Evolutionary conservation across 2,888 invertebrate species (phyloP).

Genomic region (Sclerodermus sp.): DNA sequence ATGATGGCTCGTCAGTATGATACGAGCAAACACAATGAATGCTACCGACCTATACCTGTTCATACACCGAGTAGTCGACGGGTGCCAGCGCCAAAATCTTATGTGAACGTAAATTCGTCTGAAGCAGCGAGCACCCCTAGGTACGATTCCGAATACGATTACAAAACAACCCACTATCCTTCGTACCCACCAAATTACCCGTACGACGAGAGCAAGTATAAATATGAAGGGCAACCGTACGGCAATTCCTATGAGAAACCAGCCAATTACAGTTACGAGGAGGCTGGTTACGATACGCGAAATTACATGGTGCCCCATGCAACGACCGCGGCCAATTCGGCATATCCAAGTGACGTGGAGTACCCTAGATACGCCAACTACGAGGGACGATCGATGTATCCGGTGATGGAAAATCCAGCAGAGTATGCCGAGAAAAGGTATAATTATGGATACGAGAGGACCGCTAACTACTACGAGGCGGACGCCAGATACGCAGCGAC

Average conservation of each 20-base stretch:
- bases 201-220: constrained; percentile 51
- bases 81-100: constrained; percentile 46
- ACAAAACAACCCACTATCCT: constrained; percentile 55
- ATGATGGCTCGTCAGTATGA: constrained; percentile 58
- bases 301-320: constrained; percentile 30
- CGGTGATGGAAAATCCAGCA: constrained; percentile 22
- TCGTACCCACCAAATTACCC: constrained; percentile 56
- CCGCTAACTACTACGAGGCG: constrained; percentile 32
- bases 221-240: constrained; percentile 36
- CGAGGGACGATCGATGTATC: constrained; percentile 29
- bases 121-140: constrained; percentile 36
- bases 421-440: constrained; percentile 47
- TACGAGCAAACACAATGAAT: constrained; percentile 53
- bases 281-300: constrained; percentile 36
- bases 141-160: constrained; percentile 52
- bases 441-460: constrained; percentile 38
- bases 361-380: constrained; percentile 41
- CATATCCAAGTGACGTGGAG: constrained; percentile 38
- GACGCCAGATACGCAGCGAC: constrained; percentile 34
- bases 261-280: constrained; percentile 36
- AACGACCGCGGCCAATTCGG: constrained; percentile 14
- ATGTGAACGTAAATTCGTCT: constrained; percentile 45
- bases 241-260: constrained; percentile 11
- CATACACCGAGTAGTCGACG: constrained; percentile 52
- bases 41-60: constrained; percentile 55